Base-by-base conservation (phyloP, 2,797 vertebrate genomes). In the Smutsia temminckii region DNA sequence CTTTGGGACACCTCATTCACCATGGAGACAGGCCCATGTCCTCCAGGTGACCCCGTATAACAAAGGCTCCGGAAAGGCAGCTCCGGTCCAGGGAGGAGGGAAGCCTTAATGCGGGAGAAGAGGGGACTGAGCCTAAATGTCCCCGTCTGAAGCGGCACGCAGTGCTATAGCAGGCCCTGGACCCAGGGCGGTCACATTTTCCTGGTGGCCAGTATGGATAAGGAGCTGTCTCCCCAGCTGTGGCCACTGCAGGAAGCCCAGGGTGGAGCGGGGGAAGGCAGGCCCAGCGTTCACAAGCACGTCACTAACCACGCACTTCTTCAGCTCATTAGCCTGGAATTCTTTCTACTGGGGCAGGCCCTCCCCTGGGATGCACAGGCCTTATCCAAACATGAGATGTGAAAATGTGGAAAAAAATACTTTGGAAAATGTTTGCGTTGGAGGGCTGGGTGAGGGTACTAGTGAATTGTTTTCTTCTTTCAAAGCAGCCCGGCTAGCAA, bases 161-260 rank as follows among this genome's bases (percentile, higher is more conserved):
- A 4, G 51, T 9, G 21, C 7, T 66, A 42, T 27, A 4, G 1
- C 3, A 40, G 8, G 27, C 63, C 1, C 21, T 21, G 23, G 23
- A 11, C 37, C 25, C 57, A 1, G 8, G 63, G 63, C 42, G 2
- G n/a, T 13, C 6, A 7, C 2, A 12, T 9, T 2, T n/a, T 61
- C 72, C 51, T 1, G 1, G 10, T n/a, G 7, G n/a, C 40, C n/a
- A 51, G 14, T 2, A 0, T 10, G 4, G 25, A 14, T 51, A 16
- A 20, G 20, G 27, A 59, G 37, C 59, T 14, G 2, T 71, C 32
- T 71, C 57, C 53, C 6, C 17, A 1, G 53, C 40, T 29, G 79
- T 18, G 27, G 59, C 23, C 8, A 9, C 1, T 1, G 27, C 51
- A n/a, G 68, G 59, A 72, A 64, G 55, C 40, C 80, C n/a, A 9